phyloP scores from a whole-genome alignment of 2,113 vertebrate genomes.

The Riparia riparia region DNA sequence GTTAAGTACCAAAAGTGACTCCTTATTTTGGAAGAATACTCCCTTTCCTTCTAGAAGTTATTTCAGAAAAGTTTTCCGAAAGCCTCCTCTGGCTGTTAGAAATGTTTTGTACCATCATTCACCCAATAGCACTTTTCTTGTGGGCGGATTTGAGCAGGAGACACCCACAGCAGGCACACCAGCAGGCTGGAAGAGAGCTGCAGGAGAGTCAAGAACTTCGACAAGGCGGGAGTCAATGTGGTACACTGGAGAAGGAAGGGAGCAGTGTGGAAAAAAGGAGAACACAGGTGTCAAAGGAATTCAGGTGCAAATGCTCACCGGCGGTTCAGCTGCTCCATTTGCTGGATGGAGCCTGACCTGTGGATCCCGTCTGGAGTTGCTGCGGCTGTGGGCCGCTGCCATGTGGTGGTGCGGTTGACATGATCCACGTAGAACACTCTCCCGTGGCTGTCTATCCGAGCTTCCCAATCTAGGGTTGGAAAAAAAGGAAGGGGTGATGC shows the following conservation, averaged over 20 bases:
- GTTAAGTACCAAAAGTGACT: background rate
- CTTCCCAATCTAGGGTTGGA: conserved; percentile 91
- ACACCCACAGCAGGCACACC: background rate
- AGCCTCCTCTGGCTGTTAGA: background rate
- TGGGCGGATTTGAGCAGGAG: background rate
- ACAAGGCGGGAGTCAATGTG: fast-evolving
- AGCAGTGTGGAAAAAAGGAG: background rate
- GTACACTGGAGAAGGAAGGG: background rate
- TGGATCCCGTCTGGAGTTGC: conserved; percentile 86
- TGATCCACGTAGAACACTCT: conserved; percentile 98
- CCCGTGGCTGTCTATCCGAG: conserved; percentile 96
- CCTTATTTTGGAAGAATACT: background rate
- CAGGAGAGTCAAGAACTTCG: background rate
- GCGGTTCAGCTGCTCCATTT: conserved; percentile 98
- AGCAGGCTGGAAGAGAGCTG: background rate
- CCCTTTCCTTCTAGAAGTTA: background rate
- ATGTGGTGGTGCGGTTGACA: conserved; percentile 94
- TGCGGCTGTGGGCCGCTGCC: conserved; percentile 90
- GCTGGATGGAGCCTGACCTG: conserved; percentile 91
- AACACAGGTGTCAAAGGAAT: background rate
- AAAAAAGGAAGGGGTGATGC: conserved; percentile 50
- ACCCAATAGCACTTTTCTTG: background rate
- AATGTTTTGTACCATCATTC: background rate
- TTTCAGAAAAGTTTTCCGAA: background rate
- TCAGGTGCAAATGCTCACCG: conserved; percentile 77